phyloP scores from a whole-genome alignment of 2,113 vertebrate species.

The Melanerpes aurifrons region DNA sequence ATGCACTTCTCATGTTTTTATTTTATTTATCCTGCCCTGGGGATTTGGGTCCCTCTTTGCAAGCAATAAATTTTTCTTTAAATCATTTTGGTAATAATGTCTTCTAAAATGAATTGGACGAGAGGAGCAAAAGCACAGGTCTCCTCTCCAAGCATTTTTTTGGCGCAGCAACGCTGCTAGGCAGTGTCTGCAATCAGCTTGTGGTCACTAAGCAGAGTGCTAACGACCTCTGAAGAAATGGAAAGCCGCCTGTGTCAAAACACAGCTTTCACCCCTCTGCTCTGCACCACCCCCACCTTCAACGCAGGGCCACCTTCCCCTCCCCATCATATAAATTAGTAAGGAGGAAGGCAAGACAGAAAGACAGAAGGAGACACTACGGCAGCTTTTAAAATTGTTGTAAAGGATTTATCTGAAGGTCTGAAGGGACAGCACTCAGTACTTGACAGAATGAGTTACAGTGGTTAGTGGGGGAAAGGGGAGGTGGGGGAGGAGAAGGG shows the following conservation, averaged over 20 bases:
- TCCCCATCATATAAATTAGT: conserved; percentile 17
- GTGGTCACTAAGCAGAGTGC: conserved; percentile 66
- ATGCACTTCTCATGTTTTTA: conserved; percentile 79
- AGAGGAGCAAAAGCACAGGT: conserved; percentile 58
- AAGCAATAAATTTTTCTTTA: conserved; percentile 76
- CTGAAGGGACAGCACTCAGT: conserved; percentile 64
- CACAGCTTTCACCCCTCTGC: background rate
- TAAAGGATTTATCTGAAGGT: conserved; percentile 59
- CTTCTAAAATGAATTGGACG: conserved; percentile 70
- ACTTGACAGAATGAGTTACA: conserved; percentile 62
- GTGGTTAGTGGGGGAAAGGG: background rate
- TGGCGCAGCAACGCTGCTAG: conserved; percentile 63
- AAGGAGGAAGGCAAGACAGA: background rate
- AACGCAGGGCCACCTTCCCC: background rate
- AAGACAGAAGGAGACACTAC: conserved; percentile 33
- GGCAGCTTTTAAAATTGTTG: conserved; percentile 53
- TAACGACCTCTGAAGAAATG: conserved; percentile 69
- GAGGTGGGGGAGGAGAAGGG: background rate
- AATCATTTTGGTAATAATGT: conserved; percentile 73
- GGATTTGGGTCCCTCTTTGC: conserved; percentile 72
- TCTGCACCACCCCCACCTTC: background rate
- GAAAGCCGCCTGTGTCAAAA: conserved; percentile 54
- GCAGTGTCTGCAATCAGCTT: conserved; percentile 62
- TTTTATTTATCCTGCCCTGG: conserved; percentile 79
- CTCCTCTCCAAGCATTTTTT: conserved; percentile 63